Conservation (phyloP, 2,797 vertebrate species). For the Sebastes oblongus region DNA sequence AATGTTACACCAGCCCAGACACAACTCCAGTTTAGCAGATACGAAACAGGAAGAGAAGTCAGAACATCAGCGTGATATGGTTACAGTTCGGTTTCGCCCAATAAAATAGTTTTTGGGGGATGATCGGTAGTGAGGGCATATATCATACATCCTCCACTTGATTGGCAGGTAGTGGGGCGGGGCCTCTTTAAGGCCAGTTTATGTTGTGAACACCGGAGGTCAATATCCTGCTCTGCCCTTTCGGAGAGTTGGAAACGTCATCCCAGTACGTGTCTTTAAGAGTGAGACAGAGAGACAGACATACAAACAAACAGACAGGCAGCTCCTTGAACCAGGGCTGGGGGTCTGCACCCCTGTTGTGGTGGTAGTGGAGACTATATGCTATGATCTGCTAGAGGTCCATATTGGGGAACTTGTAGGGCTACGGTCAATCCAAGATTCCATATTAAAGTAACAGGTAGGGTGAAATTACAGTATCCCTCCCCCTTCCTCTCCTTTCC, state of each 20-base stretch:
- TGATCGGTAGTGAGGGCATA: slow-evolving; percentile 62
- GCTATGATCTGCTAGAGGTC: slow-evolving; percentile 75
- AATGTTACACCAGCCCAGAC: slow-evolving; percentile 78
- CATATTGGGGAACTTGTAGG: slow-evolving; percentile 63
- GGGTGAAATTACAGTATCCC: slow-evolving; percentile 67
- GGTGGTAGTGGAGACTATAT: slow-evolving; percentile 64
- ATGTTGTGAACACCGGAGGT: slow-evolving; percentile 60
- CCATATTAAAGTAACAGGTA: slow-evolving; percentile 62
- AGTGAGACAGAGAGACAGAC: slow-evolving; percentile 67
- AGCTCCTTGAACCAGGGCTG: slow-evolving; percentile 58
- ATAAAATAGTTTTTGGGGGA: slow-evolving; percentile 58
- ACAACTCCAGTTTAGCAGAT: slow-evolving; percentile 77
- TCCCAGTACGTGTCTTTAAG: slow-evolving; percentile 59
- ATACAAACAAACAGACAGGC: slow-evolving; percentile 60
- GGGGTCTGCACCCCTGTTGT: slow-evolving; percentile 30
- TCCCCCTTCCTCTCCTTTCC: slow-evolving; percentile 39
- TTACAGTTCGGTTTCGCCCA: slow-evolving; percentile 70
- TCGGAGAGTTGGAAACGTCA: slow-evolving; percentile 46
- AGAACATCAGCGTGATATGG: slow-evolving; percentile 70
- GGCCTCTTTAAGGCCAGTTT: slow-evolving; percentile 60
- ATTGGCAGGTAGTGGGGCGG: slow-evolving; percentile 75
- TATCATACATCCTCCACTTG: slow-evolving; percentile 80
- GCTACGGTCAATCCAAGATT: slow-evolving; percentile 63
- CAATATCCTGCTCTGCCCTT: slow-evolving; percentile 50
- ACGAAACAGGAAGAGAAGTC: slow-evolving; percentile 71